Evolutionary conservation across 2,888 invertebrate genomes (phyloP), one percentile per base, ranked within the genome.

Genomic region (Ethmia dodecea): DNA sequence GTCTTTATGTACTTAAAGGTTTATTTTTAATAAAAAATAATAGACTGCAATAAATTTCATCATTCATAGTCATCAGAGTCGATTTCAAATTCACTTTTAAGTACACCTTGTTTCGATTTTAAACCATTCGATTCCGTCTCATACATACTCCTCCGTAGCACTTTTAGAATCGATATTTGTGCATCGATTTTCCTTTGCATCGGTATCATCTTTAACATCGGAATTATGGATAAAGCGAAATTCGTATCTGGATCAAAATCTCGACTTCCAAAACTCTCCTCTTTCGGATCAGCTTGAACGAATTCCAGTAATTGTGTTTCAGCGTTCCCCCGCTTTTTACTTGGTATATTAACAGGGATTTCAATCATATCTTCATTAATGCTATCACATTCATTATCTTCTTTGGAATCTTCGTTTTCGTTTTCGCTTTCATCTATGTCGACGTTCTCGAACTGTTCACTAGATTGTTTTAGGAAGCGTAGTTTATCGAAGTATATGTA

Each of bases 401-500:
- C 20, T 2, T 9, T 8, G 20, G n/a, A 8, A 1, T 9, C 20
- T 4, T 9, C 2, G n/a, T 9, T 8, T 20, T 20, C 20, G 8
- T 20, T n/a, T 20, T 20, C 20, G 8, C n/a, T n/a, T 20, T 20
- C 20, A 9, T 20, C n/a, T 9, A 9, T n/a, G 8, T 20, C 20
- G 5, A 9, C 20, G 13, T 37, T 28, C 5, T 37, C 40, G 6
- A 41, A 9, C 6, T 11, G 6, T 3, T 26, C 26, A 1, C 2
- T 11, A 11, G 26, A 26, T 10, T 9, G 10, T 5, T 9, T 2
- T 4, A 41, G 33, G 30, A 38, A 41, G 1, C 29, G 2, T 1
- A 41, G 35, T 38, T 38, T 25, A 31, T 41, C 28, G 33, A 37
- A 38, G 28, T 41, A 41, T 1, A 41, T 13, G 28, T 41, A 41